phyloP scores from a whole-genome alignment of 2,797 vertebrate species.

The Vultur gryphus region DNA sequence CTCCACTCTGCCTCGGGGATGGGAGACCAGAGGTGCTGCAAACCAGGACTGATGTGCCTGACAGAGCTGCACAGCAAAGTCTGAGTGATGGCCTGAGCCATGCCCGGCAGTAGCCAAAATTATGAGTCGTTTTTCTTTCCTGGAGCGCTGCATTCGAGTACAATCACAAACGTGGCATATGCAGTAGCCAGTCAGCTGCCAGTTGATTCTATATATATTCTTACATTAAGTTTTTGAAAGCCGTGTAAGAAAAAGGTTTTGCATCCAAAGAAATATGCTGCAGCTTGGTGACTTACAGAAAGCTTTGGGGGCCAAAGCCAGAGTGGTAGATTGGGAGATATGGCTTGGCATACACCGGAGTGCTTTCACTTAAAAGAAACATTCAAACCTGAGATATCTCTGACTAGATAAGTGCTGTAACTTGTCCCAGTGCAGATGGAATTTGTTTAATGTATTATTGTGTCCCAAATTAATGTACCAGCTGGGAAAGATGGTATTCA shows the following conservation, averaged over 20 bases:
- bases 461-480: background rate
- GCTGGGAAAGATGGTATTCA: background rate
- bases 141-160: background rate
- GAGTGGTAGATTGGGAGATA: background rate
- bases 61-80: background rate
- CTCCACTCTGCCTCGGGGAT: background rate
- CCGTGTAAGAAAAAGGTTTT: background rate
- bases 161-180: background rate
- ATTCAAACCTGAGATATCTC: background rate
- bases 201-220: slow-evolving; percentile 16
- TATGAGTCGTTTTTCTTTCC: slow-evolving; percentile 5
- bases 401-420: background rate
- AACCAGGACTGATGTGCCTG: slow-evolving; percentile 40
- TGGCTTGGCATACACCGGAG: fast-evolving
- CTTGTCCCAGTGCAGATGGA: background rate
- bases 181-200: slow-evolving; percentile 36
- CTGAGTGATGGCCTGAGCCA: slow-evolving; percentile 7
- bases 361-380: background rate
- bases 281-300: slow-evolving; percentile 11
- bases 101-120: slow-evolving; percentile 33
- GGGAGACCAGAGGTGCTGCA: slow-evolving; percentile 26
- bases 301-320: background rate
- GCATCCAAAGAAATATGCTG: background rate
- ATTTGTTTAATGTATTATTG: background rate
- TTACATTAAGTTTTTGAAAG: slow-evolving; percentile 28